Conservation (phyloP, 2,888 invertebrate species). For the Ormyrus labotus region DNA sequence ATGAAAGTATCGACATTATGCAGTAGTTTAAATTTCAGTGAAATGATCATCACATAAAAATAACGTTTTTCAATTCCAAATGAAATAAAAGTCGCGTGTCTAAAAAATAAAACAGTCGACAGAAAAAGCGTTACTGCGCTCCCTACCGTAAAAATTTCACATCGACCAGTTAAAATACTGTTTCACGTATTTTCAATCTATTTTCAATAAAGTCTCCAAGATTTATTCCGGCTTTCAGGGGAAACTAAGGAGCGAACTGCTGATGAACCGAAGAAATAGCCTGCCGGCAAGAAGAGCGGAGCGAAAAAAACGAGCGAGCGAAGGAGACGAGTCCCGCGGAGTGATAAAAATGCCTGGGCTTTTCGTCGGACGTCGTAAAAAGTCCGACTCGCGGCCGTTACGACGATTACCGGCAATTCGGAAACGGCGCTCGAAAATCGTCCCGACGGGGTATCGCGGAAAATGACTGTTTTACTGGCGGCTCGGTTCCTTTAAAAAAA, state of each 20-base stretch:
- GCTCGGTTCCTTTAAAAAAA: neutral
- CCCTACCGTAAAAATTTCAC: no score
- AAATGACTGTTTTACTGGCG: constrained; percentile 55
- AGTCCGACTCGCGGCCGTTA: constrained; percentile 41
- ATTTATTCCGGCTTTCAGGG: constrained; percentile 31
- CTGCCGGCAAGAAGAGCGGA: constrained; percentile 13
- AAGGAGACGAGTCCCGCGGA: constrained; percentile 3
- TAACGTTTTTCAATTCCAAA: no score
- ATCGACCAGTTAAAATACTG: neutral
- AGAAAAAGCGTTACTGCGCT: no score
- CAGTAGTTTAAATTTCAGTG: no score
- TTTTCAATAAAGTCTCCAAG: constrained; percentile 22
- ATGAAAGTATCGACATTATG: no score
- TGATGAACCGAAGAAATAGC: constrained; percentile 3
- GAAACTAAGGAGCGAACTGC: constrained; percentile 10
- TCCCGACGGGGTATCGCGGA: constrained; percentile 36
- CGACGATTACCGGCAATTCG: constrained; percentile 49
- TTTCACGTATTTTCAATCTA: neutral
- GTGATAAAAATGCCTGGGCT: constrained; percentile 48
- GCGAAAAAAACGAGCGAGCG: neutral
- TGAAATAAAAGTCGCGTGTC: no score
- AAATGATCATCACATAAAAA: no score
- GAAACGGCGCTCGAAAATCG: constrained; percentile 51
- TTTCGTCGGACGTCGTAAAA: constrained; percentile 54
- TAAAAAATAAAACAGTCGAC: no score